Evolutionary conservation across 64 coral and sea anemone genomes (phyloP).

Genomic region (Orbicella faveolata): DNA sequence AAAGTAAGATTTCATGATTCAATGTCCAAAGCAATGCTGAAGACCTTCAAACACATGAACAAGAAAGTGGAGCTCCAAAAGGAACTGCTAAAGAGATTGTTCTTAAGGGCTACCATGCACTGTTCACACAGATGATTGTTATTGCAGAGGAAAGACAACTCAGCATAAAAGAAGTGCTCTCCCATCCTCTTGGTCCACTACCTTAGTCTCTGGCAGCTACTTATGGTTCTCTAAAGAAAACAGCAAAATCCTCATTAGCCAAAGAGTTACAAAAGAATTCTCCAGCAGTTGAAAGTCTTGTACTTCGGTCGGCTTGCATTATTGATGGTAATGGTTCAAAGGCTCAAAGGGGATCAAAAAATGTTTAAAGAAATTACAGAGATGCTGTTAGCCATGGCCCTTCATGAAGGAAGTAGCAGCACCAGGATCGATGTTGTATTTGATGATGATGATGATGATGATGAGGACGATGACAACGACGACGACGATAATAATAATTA

Average conservation of each 20-base stretch:
- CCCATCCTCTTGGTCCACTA: slow-evolving; percentile 43
- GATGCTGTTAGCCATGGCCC: slow-evolving; percentile 3
- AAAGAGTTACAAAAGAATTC: slow-evolving; percentile 48
- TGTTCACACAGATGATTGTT: slow-evolving; percentile 41
- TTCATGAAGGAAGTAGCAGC: slow-evolving; percentile 10
- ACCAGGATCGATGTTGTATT: slow-evolving; percentile 52
- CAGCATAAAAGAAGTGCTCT: slow-evolving; percentile 38
- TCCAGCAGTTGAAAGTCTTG: neutral
- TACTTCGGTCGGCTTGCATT: neutral
- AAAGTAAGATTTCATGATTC: slow-evolving; percentile 42
- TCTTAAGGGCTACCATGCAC: slow-evolving; percentile 28
- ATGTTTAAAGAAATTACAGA: slow-evolving; percentile 41
- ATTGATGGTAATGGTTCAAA: slow-evolving; percentile 54
- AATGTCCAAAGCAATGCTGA: slow-evolving; percentile 20
- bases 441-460: neutral
- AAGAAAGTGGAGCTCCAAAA: slow-evolving; percentile 43
- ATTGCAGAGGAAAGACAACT: slow-evolving; percentile 45
- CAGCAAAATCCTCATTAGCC: slow-evolving; percentile 3
- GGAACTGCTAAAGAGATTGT: slow-evolving; percentile 19
- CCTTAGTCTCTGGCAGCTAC: slow-evolving; percentile 34
- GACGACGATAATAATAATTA: too few relatives aligned
- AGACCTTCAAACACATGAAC: slow-evolving; percentile 48
- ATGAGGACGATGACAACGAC: too few relatives aligned
- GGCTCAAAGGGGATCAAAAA: slow-evolving; percentile 40
- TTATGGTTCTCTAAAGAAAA: slow-evolving; percentile 42